Base-by-base conservation (phyloP, 2,113 vertebrate species). In the Stigmatopora nigra region DNA sequence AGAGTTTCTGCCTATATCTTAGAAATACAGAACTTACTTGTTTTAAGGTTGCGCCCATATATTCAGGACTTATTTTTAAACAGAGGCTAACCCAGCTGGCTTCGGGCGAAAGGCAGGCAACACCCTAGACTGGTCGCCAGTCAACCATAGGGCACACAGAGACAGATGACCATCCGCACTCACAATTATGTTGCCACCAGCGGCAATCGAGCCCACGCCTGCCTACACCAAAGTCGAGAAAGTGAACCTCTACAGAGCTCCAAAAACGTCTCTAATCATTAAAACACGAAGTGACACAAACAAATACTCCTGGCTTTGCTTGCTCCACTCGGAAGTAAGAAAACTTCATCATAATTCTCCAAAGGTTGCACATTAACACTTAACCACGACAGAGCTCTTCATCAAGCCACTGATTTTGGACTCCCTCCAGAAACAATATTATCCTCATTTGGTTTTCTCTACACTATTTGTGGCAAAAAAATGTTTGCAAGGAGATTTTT, bases 341-440 rank as follows among this genome's bases (percentile, higher is more conserved):
- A 79, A 85, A 81, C 78, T 71, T 79, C 63, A 77, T 88, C 79
- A 83, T 83, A 80, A 83, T 81, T 86, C 82, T 87, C 82, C 70
- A 19, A 76, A 79, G 82, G 51, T 45, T 63, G 71, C 78, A 80
- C 75, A 81, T 86, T 84, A 84, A 72, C 22, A 69, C 75, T 68
- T 58, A 52, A 60, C 70, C 31, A 56, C 63, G 76, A 84, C 84
- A 82, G 84, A 45, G 9, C 79, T 46, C 70, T 84, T 84, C 63
- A 84, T 87, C 82, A 86, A 73, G 71, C 68, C 0, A 63, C 72
- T 77, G 12, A 69, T 48, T 20, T 73, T 82, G 83, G 83, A 77
- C 61, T 69, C 71, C 15, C 44, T 86, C 81, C 85, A 86, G 69
- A 67, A 79, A 69, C 63, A 75, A 73, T 73, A 79, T 68, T 77